Conservation (phyloP, 2,797 vertebrate species). For the Clarias platycephalus region DNA sequence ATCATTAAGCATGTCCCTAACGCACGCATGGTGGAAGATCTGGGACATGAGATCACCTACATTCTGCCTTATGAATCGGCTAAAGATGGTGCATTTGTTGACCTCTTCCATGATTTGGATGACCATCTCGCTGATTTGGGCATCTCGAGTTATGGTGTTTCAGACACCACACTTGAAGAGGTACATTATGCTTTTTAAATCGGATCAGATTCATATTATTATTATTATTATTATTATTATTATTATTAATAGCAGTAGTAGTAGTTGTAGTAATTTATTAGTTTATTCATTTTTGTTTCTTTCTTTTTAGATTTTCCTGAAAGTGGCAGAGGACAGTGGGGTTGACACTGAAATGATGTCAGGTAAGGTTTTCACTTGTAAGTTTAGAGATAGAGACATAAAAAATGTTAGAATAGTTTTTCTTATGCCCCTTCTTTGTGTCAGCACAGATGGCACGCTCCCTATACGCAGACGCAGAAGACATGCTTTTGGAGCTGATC, state of each 20-base stretch:
- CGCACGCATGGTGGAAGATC: conserved; percentile 91
- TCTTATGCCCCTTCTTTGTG: background rate
- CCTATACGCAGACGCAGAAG: conserved; percentile 88
- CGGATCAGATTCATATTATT: background rate
- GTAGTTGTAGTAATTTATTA: background rate
- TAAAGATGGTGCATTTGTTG: conserved; percentile 93
- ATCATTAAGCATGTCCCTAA: conserved; percentile 91
- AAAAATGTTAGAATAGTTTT: background rate
- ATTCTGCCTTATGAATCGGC: conserved; percentile 92
- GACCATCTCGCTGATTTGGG: conserved; percentile 91
- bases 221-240: background rate
- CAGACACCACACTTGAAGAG: conserved; percentile 96
- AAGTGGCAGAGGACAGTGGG: conserved; percentile 95
- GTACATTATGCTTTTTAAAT: conserved; percentile 62
- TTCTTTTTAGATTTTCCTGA: conserved; percentile 89
- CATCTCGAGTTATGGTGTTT: conserved; percentile 97
- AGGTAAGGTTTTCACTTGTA: conserved; percentile 71
- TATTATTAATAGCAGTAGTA: background rate
- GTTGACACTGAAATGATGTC: conserved; percentile 90
- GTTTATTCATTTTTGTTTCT: background rate
- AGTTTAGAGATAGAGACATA: background rate
- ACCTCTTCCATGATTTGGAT: conserved; percentile 96
- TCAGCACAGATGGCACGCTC: conserved; percentile 85
- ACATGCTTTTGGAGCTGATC: conserved; percentile 87
- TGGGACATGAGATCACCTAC: conserved; percentile 94